phyloP scores from a whole-genome alignment of 2,888 invertebrate species.

The Tipula lateralis region DNA sequence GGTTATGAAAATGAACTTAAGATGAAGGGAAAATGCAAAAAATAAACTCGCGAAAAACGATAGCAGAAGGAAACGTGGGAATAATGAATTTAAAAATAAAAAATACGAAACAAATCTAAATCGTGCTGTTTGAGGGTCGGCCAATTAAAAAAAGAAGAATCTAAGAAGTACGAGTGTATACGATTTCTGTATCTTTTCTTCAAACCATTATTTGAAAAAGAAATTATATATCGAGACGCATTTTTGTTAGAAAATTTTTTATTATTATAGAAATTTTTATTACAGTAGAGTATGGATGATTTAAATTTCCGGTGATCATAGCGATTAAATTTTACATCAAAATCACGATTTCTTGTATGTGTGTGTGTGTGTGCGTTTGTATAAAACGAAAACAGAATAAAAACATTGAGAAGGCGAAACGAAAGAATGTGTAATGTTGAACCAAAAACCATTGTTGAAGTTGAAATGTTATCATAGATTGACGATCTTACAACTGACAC shows the following conservation, averaged over 20 bases:
- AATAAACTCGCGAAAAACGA: neutral
- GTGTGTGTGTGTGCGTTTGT: neutral
- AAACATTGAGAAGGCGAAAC: neutral
- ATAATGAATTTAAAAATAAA: neutral
- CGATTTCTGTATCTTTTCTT: neutral
- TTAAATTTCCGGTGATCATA: neutral
- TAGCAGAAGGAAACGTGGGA: conserved; percentile 29
- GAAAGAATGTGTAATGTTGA: neutral
- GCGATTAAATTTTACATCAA: neutral
- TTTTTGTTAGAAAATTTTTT: neutral
- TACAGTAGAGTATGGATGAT: neutral
- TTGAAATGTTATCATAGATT: conserved; percentile 9
- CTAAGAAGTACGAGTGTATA: neutral
- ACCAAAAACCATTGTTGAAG: neutral
- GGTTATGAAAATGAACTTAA: conserved; percentile 13
- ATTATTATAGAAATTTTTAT: neutral
- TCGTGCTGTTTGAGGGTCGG: conserved; percentile 27
- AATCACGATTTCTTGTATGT: neutral
- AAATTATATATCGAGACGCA: neutral
- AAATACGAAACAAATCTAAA: neutral
- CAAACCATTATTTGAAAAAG: neutral
- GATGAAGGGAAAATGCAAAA: neutral
- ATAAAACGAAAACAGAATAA: neutral
- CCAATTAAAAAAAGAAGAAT: conserved; percentile 25
- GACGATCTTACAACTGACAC: neutral